Percentiles rank a stretch among this genome's conserved stretches.
These are phyloP conservation scores for Zygogramma bicolorata DNA, from an alignment of 2,888 invertebrate species.

Conservation along the genomic window DNA sequence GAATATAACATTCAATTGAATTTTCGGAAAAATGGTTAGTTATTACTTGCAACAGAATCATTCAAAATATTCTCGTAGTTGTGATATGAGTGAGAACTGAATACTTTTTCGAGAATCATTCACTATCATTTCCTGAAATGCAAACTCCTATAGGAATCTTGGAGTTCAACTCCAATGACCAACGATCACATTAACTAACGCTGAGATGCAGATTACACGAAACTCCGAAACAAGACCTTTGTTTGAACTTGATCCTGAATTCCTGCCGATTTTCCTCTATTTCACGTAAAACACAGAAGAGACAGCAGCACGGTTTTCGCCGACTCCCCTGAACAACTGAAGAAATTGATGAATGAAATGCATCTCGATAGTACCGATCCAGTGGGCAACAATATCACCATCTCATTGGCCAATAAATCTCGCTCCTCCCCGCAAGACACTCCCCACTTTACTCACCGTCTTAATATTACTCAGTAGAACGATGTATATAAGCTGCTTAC, in stretches of 20 bases:
- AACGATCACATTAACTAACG: not conserved
- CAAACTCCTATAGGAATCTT: too few relatives aligned
- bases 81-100: too few relatives aligned
- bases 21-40: too few relatives aligned
- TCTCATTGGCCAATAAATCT: conserved; percentile 49
- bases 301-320: conserved; percentile 35
- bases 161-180: too few relatives aligned
- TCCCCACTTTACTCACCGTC: conserved; percentile 51
- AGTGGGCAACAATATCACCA: conserved; percentile 47
- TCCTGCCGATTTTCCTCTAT: conserved; percentile 31
- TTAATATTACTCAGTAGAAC: conserved; percentile 57
- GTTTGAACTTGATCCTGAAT: conserved; percentile 51
- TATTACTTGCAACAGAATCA: too few relatives aligned
- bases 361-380: conserved; percentile 50
- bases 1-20: too few relatives aligned
- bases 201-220: not conserved
- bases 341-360: conserved; percentile 57
- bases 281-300: conserved; percentile 30
- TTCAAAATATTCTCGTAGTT: too few relatives aligned
- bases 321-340: conserved; percentile 45
- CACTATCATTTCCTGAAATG: too few relatives aligned
- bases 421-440: conserved; percentile 54
- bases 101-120: too few relatives aligned
- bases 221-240: conserved; percentile 22
- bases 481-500: conserved; percentile 58